Evolutionary conservation across 2,888 invertebrate species (phyloP).

Genomic region (Busseola fusca): DNA sequence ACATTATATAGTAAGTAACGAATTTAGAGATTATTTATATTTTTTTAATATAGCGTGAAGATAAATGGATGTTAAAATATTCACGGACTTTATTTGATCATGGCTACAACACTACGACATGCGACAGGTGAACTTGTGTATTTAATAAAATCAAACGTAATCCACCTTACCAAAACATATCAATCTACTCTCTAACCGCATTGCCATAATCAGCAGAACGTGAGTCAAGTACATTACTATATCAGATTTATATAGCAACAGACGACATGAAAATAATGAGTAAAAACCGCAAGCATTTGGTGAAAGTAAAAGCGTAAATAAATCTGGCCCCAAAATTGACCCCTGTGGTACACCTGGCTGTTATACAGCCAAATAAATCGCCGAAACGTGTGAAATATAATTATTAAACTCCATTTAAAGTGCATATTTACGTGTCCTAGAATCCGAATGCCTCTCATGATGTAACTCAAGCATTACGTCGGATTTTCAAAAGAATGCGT

Average conservation of each 20-base stretch:
- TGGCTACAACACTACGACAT: not conserved
- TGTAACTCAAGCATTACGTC: conserved; percentile 56
- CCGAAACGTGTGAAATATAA: conserved; percentile 18
- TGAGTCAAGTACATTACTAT: conserved; percentile 30
- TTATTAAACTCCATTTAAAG: conserved; percentile 42
- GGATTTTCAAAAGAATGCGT: conserved; percentile 58
- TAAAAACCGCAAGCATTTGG: conserved; percentile 70
- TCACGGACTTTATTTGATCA: conserved; percentile 3
- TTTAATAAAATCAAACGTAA: conserved; percentile 19
- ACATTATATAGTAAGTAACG: not conserved
- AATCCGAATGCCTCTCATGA: conserved; percentile 54
- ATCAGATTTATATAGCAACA: conserved; percentile 42
- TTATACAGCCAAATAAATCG: conserved; percentile 46
- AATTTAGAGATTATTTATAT: not conserved
- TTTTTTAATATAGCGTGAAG: conserved; percentile 6
- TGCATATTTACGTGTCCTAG: conserved; percentile 54
- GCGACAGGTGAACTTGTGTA: conserved; percentile 11
- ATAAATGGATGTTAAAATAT: conserved; percentile 18
- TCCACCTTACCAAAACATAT: conserved; percentile 19
- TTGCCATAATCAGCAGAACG: conserved; percentile 20
- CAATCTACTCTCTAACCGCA: conserved; percentile 48
- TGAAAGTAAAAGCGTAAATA: conserved; percentile 84
- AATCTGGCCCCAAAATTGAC: conserved; percentile 74
- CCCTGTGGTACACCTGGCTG: conserved; percentile 75
- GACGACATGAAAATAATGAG: conserved; percentile 60